A percentile compares a stretch with the other conserved stretches of the same genome.
These are phyloP conservation scores for Penaeus vannamei DNA, from an alignment of 1,140 invertebrate genomes.

Conservation along the genomic window DNA sequence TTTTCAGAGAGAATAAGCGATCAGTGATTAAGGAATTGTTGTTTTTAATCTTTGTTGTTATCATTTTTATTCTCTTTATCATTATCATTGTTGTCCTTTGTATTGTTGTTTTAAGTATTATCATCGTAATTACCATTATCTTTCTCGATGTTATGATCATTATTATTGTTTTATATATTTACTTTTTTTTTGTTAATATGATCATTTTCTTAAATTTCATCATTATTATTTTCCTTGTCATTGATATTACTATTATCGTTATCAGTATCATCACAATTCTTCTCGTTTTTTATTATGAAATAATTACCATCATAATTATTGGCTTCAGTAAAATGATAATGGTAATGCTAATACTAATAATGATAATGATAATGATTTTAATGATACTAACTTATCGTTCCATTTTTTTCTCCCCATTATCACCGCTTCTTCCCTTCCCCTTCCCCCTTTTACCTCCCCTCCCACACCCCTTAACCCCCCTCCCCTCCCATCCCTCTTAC, in stretches of 20 bases:
- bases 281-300: too few relatives aligned
- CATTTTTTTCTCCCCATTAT: conserved; percentile 4
- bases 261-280: too few relatives aligned
- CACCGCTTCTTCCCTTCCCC: neutral
- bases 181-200: neutral
- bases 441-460: neutral
- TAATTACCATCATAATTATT: too few relatives aligned
- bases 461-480: neutral
- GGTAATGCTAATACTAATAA: too few relatives aligned
- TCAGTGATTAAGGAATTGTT: too few relatives aligned
- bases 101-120: too few relatives aligned
- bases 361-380: too few relatives aligned
- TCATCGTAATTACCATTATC: neutral
- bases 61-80: neutral
- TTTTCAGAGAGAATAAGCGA: too few relatives aligned
- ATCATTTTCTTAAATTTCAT: neutral
- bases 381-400: neutral
- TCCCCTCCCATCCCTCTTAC: neutral
- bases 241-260: too few relatives aligned
- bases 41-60: too few relatives aligned
- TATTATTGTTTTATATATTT: conserved; percentile 27
- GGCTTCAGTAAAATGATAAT: too few relatives aligned
- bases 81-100: neutral
- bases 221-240: too few relatives aligned
- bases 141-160: neutral